phyloP scores from a whole-genome alignment of 2,797 vertebrate species.

The Diglossa cyanea region DNA sequence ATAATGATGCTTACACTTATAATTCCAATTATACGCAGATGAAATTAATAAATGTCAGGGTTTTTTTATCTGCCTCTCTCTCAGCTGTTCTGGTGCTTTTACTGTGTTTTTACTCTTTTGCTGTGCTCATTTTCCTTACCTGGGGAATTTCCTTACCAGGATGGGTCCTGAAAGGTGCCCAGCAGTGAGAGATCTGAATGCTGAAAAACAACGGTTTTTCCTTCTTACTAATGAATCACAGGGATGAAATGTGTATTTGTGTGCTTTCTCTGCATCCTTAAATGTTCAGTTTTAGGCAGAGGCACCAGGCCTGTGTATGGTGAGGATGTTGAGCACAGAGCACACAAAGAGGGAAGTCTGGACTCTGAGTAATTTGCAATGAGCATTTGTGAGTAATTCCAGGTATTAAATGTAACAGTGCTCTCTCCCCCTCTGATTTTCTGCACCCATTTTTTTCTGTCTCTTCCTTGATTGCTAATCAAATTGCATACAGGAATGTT shows the following conservation, averaged over 20 bases:
- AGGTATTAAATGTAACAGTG: neutral
- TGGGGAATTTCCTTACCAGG: neutral
- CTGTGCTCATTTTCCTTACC: neutral
- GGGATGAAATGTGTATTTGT: neutral
- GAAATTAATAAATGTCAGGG: neutral
- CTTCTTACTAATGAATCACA: neutral
- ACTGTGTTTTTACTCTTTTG: too few species aligned
- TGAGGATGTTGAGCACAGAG: neutral
- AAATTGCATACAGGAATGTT: neutral
- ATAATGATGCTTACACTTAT: neutral
- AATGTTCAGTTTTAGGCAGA: neutral
- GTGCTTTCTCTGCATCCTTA: neutral
- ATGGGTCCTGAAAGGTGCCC: neutral
- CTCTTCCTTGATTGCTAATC: conserved; percentile 47
- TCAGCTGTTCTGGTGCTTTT: neutral
- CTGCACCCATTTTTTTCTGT: neutral
- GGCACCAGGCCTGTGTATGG: neutral
- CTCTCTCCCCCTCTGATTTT: neutral
- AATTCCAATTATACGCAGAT: neutral
- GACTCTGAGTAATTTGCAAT: neutral
- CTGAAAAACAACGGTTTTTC: neutral
- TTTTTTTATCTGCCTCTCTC: neutral
- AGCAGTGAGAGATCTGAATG: neutral
- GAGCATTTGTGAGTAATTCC: neutral
- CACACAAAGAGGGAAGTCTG: neutral